Percentiles rank a stretch among this genome's conserved stretches.
Evolutionary conservation across 2,113 vertebrate genomes (phyloP).

Genomic region (Ramphastos sulfuratus): DNA sequence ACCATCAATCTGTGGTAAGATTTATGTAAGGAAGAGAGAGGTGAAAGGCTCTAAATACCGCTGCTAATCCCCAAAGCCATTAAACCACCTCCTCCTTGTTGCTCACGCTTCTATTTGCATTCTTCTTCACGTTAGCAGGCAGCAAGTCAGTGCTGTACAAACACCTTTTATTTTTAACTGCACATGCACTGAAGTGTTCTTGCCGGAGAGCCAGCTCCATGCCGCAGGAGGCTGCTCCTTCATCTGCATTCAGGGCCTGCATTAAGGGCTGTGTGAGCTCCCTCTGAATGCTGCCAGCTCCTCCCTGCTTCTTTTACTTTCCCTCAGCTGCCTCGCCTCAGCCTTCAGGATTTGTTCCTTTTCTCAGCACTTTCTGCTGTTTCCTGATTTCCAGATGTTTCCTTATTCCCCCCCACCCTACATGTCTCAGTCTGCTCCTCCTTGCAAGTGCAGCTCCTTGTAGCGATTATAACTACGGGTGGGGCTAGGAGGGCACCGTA

Average conservation of each 20-base stretch:
- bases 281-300: background rate
- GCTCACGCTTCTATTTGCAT: background rate
- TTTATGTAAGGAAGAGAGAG: slow-evolving; percentile 33
- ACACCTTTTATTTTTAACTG: slow-evolving; percentile 27
- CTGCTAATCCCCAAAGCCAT: slow-evolving; percentile 44
- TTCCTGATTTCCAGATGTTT: background rate
- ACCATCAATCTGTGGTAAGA: slow-evolving; percentile 35
- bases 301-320: background rate
- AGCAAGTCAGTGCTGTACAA: background rate
- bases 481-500: background rate
- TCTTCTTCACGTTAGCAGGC: background rate
- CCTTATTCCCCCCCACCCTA: background rate
- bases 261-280: accelerated
- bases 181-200: background rate
- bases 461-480: background rate
- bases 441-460: accelerated
- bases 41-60: slow-evolving; percentile 1
- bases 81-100: slow-evolving; percentile 3
- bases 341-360: background rate
- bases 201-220: background rate
- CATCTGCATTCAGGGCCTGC: background rate
- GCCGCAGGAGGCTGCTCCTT: background rate
- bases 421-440: background rate
- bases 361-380: background rate
- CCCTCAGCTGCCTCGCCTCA: background rate